Base-by-base conservation (phyloP, 1,140 invertebrate genomes). In the Arctopsyche grandis region DNA sequence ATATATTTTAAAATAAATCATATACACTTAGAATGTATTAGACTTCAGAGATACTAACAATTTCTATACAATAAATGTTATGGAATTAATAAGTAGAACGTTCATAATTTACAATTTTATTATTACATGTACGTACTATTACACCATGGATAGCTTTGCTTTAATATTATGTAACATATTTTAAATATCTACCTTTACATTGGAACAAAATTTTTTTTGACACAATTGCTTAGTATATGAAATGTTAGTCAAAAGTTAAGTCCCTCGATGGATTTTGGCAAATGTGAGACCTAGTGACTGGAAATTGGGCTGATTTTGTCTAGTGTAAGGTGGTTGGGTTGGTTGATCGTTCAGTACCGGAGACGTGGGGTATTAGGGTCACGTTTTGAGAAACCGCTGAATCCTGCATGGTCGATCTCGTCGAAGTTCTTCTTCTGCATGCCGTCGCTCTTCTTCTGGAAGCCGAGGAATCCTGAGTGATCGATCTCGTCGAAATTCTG, bases 401-500 rank as follows among this genome's bases (percentile, higher is more conserved):
- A 80, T 52, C 44, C 73, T 24, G 75, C 73, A 48, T 78, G 69
- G 70, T 81, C 79, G 43, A 81, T 81, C 38, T 81, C 79, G 56
- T 80, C 79, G 52, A 80, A 80, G 75, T 80, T 80, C 56, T 84
- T 84, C 44, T 80, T 80, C 22, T 26, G 63, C n/a, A n/a, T n/a
- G 52, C 77, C 79, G 48, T 77, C 76, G 74, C 77, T 80, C 52
- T 84, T 83, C 56, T 80, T 80, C 16, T 38, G 66, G 79, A 80
- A 80, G n/a, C 66, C 58, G 69, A 19, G 52, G 75, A 80, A 80
- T 48, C 70, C 73, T 43, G 79, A 74, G 46, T 78, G 75, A 70
- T 81, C 79, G 44, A 81, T 81, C 24, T 81, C 79, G 82, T 81
- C 80, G 82, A 92, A 91, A 84, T 91, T 91, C 63, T 88, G 5